Base-by-base conservation (phyloP, 1,140 invertebrate species). In the Phymorhynchus buccinoides region DNA sequence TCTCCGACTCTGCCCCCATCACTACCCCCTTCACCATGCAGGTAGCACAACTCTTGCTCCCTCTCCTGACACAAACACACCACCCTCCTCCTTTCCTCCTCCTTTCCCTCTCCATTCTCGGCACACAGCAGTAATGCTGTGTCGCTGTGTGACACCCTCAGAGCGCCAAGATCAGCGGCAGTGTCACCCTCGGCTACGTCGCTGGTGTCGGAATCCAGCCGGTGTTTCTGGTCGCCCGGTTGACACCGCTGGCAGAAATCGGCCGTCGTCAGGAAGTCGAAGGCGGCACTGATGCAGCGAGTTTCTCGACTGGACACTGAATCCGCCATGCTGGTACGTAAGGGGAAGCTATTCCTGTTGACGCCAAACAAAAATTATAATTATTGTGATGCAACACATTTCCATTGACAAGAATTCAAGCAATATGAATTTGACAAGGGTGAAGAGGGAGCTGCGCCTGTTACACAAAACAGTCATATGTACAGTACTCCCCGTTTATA, bases 221-320 rank as follows among this genome's bases (percentile, higher is more conserved):
- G 4, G 56, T 12, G 35, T 14, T 1, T 18, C 6, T 27, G 4
- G 18, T 71, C 30, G 35, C 68, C 68, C 0, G 30, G 68, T 3
- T 6, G 4, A 35, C 68, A 71, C 30, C 35, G 6, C 30, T 80
- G 32, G 30, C 84, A 82, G 32, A n/a, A 30, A 27, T 87, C 86
- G 27, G 78, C 52, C 22, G n/a, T 22, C 27, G 79, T 88, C 1
- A 89, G 83, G 78, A 88, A 89, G 71, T 82, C 80, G 52, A 88
- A 88, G 18, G 85, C 85, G 30, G 87, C 86, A 73, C 80, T 87
- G 18, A 88, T 81, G 52, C 80, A 66, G 48, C 80, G 52, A 2
- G 80, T 81, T 16, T 66, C 80, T 66, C 80, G 16, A n/a, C n/a
- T n/a, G n/a, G n/a, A n/a, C n/a, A n/a, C n/a, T 27, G 35, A 12